These are phyloP conservation scores for Ranitomeya imitator DNA, from an alignment of 2,113 vertebrate species.

Conservation along the genomic window DNA sequence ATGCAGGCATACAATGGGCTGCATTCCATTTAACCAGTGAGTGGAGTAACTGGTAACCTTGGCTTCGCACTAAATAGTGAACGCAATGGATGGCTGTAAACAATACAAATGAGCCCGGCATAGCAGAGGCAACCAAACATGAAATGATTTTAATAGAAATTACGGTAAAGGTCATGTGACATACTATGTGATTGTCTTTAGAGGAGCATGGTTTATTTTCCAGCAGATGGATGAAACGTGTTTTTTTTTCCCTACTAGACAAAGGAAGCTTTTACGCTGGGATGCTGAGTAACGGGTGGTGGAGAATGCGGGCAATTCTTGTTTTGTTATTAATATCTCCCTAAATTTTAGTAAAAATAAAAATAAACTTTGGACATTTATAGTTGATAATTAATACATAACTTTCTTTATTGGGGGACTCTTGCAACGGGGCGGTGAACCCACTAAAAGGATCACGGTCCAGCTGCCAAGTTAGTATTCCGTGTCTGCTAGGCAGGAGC, in stretches of 20 bases:
- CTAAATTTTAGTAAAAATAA: background rate
- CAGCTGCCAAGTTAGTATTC: too few relatives aligned
- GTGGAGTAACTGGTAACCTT: slow-evolving; percentile 82
- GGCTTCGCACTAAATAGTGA: slow-evolving; percentile 77
- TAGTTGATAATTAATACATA: too few relatives aligned
- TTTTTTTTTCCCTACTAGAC: background rate
- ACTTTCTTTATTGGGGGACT: too few relatives aligned
- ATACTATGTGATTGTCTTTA: slow-evolving; percentile 71
- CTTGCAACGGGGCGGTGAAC: too few relatives aligned
- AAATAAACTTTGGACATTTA: background rate
- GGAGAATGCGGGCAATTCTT: background rate
- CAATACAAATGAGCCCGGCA: slow-evolving; percentile 80
- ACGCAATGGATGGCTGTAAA: slow-evolving; percentile 80
- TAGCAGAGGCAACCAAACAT: slow-evolving; percentile 80
- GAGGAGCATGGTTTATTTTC: slow-evolving; percentile 58
- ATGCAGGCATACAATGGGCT: slow-evolving; percentile 62
- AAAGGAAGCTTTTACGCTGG: background rate
- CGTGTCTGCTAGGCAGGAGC: too few relatives aligned
- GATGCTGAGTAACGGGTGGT: background rate
- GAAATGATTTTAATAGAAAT: slow-evolving; percentile 83
- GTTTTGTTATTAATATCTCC: background rate
- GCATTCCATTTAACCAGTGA: slow-evolving; percentile 80
- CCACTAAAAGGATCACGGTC: too few relatives aligned
- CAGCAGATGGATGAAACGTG: background rate
- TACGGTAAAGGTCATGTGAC: slow-evolving; percentile 81